phyloP scores from a whole-genome alignment of 92 coral and sea anemone species.

The Porites divaricata region DNA sequence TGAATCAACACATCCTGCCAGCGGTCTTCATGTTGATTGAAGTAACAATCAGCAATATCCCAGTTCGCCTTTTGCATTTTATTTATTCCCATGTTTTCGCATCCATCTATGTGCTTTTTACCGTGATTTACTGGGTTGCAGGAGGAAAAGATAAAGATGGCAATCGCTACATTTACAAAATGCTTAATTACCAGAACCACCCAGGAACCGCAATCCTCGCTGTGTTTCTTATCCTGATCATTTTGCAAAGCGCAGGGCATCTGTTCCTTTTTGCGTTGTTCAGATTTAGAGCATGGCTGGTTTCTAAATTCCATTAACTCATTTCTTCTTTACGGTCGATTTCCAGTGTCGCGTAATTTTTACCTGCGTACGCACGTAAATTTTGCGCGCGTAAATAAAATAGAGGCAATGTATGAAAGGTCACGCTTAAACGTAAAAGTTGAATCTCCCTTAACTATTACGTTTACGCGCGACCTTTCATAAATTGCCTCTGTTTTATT shows the following conservation, averaged over 20 bases:
- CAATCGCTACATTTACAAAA: constrained; percentile 70
- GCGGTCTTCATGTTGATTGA: constrained; percentile 82
- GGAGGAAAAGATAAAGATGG: constrained; percentile 73
- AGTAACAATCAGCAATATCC: constrained; percentile 76
- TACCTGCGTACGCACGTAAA: no score
- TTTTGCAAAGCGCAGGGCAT: constrained; percentile 66
- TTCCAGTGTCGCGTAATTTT: no score
- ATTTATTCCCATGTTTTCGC: constrained; percentile 78
- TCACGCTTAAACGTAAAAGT: no score
- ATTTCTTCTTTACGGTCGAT: no score
- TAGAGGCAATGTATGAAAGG: no score
- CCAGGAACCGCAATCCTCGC: constrained; percentile 69
- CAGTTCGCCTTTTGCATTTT: constrained; percentile 81
- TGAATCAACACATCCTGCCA: constrained; percentile 73
- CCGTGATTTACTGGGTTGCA: constrained; percentile 92
- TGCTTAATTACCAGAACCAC: constrained; percentile 66
- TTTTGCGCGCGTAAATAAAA: no score
- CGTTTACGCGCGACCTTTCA: no score
- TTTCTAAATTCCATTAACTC: constrained; percentile 49
- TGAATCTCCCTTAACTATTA: no score
- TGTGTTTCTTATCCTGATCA: constrained; percentile 64
- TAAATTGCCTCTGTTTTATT: no score
- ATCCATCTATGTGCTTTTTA: constrained; percentile 78
- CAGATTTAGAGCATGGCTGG: constrained; percentile 75
- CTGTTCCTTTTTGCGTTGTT: constrained; percentile 57